phyloP scores from a whole-genome alignment of 2,113 vertebrate species.

The Megaptera novaeangliae region DNA sequence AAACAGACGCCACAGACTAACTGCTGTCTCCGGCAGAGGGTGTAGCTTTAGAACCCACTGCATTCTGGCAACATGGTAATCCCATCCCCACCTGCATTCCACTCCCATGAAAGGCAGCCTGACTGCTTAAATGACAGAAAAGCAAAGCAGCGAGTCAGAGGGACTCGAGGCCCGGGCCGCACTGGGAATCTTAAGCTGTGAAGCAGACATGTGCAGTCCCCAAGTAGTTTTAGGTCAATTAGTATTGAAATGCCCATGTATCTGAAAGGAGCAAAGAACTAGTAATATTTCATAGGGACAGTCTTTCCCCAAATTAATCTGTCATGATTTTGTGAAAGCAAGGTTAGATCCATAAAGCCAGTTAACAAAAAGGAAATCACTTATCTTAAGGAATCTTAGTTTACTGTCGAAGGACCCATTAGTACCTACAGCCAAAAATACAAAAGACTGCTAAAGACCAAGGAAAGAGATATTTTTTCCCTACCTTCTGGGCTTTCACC shows the following conservation, averaged over 20 bases:
- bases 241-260: fast-evolving
- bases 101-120: background rate
- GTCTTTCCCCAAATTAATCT: background rate
- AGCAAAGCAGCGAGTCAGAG: background rate
- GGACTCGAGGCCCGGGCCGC: background rate
- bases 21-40: background rate
- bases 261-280: background rate
- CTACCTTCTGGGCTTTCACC: conserved; percentile 81
- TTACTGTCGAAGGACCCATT: background rate
- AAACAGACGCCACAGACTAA: background rate
- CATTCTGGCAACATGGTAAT: background rate
- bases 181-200: background rate
- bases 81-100: background rate
- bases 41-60: background rate
- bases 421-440: background rate
- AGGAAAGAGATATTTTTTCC: background rate
- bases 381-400: background rate
- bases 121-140: fast-evolving
- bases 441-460: background rate
- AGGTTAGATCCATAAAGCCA: no score
- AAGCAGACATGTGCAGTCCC: background rate
- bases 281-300: fast-evolving
- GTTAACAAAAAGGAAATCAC: background rate
- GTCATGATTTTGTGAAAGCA: background rate
- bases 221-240: no score